Evolutionary conservation across 2,113 vertebrate species (phyloP).

Genomic region (Scartelaos histophorus): DNA sequence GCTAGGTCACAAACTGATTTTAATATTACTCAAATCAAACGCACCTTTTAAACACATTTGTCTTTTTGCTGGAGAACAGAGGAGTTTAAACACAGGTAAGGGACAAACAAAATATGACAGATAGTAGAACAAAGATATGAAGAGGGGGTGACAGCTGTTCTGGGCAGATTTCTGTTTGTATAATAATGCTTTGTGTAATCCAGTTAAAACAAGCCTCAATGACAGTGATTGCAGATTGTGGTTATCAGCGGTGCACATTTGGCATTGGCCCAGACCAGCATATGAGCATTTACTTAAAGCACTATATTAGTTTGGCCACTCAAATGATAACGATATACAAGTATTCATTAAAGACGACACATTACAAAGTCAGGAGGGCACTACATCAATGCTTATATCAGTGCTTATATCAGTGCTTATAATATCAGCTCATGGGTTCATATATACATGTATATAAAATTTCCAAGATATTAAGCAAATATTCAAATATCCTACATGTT

Average conservation of each 20-base stretch:
- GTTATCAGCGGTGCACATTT: constrained; percentile 24
- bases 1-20: constrained; percentile 36
- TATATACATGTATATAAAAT: no score
- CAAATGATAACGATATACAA: constrained; percentile 45
- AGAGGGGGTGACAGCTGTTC: constrained; percentile 13
- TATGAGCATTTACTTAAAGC: constrained; percentile 43
- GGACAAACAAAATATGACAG: constrained; percentile 11
- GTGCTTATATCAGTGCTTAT: no score
- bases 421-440: no score
- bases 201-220: constrained; percentile 18
- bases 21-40: constrained; percentile 35
- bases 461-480: no score
- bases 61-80: constrained; percentile 34
- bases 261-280: constrained; percentile 36
- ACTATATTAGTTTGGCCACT: constrained; percentile 55
- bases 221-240: constrained; percentile 17
- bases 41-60: constrained; percentile 28
- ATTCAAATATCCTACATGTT: no score
- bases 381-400: neutral
- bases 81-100: constrained; percentile 15
- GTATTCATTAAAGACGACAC: constrained; percentile 31
- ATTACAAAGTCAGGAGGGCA: constrained; percentile 39
- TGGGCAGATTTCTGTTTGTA: constrained; percentile 23
- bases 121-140: constrained; percentile 27
- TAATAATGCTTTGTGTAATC: constrained; percentile 14